Conservation (phyloP, 2,113 vertebrate genomes). For the Pollimyrus isidori region DNA sequence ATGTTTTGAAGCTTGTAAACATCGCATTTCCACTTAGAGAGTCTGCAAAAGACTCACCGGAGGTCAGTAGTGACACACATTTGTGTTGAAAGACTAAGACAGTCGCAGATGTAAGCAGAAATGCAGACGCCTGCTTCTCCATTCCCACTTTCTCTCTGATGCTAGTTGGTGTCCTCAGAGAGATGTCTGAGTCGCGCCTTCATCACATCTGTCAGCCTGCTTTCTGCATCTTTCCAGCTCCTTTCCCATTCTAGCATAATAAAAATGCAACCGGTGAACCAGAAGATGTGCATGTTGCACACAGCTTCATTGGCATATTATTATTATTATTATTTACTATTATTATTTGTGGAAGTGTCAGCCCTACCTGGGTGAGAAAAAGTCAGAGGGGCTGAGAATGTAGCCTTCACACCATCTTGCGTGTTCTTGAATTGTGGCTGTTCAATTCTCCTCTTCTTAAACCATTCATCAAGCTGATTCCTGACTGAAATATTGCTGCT, state of each 20-base stretch:
- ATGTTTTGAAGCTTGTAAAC: background rate
- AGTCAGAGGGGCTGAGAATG: slow-evolving; percentile 6
- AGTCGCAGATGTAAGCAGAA: background rate
- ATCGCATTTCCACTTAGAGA: background rate
- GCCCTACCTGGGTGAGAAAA: slow-evolving; percentile 15
- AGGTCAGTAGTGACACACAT: background rate
- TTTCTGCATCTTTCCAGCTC: background rate
- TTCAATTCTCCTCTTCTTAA: background rate
- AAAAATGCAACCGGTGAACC: background rate
- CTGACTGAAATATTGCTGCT: background rate
- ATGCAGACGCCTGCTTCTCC: background rate
- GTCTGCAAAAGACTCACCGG: background rate
- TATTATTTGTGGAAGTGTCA: background rate
- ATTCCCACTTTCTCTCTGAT: too few relatives aligned
- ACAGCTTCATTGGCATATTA: background rate
- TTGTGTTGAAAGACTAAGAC: background rate
- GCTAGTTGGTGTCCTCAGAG: background rate
- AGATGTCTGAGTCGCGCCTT: background rate
- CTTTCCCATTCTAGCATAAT: slow-evolving; percentile 5
- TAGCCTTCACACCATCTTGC: slow-evolving; percentile 10
- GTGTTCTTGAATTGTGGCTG: slow-evolving; percentile 12
- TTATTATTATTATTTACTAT: background rate
- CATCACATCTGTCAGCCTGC: slow-evolving; percentile 7
- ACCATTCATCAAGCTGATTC: slow-evolving; percentile 28
- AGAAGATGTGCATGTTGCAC: background rate